Base-by-base conservation (phyloP, 2,113 vertebrate species). In the Anseranas semipalmata region DNA sequence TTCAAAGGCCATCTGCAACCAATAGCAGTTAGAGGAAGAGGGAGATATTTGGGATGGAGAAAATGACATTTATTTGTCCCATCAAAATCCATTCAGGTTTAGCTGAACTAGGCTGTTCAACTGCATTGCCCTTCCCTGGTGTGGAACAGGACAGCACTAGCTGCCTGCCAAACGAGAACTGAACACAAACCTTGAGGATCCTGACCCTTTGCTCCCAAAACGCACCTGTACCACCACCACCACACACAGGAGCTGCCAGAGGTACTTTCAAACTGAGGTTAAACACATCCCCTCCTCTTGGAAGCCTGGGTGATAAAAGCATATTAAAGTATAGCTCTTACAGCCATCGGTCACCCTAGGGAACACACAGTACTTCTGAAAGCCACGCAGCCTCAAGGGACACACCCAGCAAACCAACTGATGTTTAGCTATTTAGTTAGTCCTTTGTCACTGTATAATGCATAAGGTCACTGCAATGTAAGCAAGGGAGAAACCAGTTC, bases 121-220 rank as follows among this genome's bases (percentile, higher is more conserved):
- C 56, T 28, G 76, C 59, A 35, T 0, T 77, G 82, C 67, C 75
- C 72, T 88, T 90, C 50, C 65, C 63, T 46, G 0, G 0, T 3
- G 55, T 5, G 50, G 50, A 71, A 52, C 37, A 59, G 77, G 50
- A 68, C 70, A 62, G 77, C 1, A 0, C 30, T 72, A 76, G 73
- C 92, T 50, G n/a, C 17, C 88, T 84, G 95, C 52, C 90, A 84
- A 33, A 80, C 62, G 16, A 82, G 25, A 76, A 76, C 18, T 22
- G 66, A 82, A 62, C 62, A 92, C 43, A 92, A 81, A 77, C 88
- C 76, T 68, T 65, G 46, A 90, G 24, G 39, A 89, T 71, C 33
- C 46, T 86, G 88, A 86, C 88, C 88, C 73, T 76, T 63, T 0
- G 0, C 48, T 86, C 65, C 60, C 62, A 32, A 80, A 91, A 63